Percentiles rank a stretch among this genome's conserved stretches.
phyloP scores from a whole-genome alignment of 2,888 invertebrate species.

The Acrobasis repandana region DNA sequence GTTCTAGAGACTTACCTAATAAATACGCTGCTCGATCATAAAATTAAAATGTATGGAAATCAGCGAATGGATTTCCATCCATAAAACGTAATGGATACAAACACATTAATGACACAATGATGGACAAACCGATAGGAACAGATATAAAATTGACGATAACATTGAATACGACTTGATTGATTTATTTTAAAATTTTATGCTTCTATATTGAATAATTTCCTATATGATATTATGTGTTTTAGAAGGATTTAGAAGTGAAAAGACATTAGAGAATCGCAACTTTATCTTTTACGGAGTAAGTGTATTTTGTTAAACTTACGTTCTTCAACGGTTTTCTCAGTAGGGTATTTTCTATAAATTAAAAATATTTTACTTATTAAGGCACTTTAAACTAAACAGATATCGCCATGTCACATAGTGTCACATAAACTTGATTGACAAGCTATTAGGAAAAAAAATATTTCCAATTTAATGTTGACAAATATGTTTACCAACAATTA shows the following conservation, averaged over 20 bases:
- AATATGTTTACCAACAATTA: conserved; percentile 28
- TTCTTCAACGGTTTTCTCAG: too few species aligned
- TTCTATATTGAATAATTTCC: too few species aligned
- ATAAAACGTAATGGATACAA: conserved; percentile 19
- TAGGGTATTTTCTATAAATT: too few species aligned
- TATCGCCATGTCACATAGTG: conserved; percentile 28
- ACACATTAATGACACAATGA: conserved; percentile 11
- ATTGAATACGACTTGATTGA: conserved; percentile 4
- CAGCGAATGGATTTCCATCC: background rate
- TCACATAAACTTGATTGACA: conserved; percentile 32
- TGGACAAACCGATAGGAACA: background rate
- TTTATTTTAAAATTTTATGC: background rate
- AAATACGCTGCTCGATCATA: background rate
- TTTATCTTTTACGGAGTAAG: too few species aligned
- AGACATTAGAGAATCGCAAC: too few species aligned
- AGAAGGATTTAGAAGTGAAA: too few species aligned
- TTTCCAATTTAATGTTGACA: conserved; percentile 29
- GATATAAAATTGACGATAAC: background rate
- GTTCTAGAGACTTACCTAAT: too few species aligned
- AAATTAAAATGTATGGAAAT: conserved; percentile 22
- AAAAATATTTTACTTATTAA: too few species aligned
- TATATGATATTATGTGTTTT: background rate
- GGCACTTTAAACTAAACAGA: conserved; percentile 24
- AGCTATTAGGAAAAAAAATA: conserved; percentile 28
- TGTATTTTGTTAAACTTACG: too few species aligned